Conservation (phyloP, 2,888 invertebrate species). For the Kuschelorhynchus macadamiae region DNA sequence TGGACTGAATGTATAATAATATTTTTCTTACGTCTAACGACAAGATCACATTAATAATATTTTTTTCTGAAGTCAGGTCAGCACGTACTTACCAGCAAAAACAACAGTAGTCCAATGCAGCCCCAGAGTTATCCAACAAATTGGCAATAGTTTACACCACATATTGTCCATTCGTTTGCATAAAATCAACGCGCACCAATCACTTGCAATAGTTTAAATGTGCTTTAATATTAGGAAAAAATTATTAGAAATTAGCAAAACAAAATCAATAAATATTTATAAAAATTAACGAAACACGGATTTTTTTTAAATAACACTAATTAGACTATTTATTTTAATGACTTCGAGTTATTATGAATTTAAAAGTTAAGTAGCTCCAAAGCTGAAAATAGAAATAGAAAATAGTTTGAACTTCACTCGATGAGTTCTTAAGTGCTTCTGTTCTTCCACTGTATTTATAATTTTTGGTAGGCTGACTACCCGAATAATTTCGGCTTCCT, state of each 20-base stretch:
- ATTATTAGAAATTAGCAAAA: neutral
- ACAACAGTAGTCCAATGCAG: neutral
- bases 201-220: neutral
- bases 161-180: constrained; percentile 6
- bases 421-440: constrained; percentile 32
- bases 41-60: no score
- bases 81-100: constrained; percentile 13
- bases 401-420: constrained; percentile 11
- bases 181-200: neutral
- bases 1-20: no score
- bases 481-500: constrained; percentile 10
- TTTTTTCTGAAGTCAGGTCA: neutral
- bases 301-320: no score
- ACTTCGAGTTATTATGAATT: neutral
- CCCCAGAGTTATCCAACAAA: neutral
- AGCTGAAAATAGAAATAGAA: neutral
- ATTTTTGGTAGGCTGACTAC: constrained; percentile 9
- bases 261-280: no score
- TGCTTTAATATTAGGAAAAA: neutral
- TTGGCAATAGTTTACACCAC: constrained; percentile 6
- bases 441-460: constrained; percentile 34
- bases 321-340: no score
- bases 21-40: no score
- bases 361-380: neutral
- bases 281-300: no score